phyloP scores from a whole-genome alignment of 2,888 invertebrate species.

The Bombylius major region DNA sequence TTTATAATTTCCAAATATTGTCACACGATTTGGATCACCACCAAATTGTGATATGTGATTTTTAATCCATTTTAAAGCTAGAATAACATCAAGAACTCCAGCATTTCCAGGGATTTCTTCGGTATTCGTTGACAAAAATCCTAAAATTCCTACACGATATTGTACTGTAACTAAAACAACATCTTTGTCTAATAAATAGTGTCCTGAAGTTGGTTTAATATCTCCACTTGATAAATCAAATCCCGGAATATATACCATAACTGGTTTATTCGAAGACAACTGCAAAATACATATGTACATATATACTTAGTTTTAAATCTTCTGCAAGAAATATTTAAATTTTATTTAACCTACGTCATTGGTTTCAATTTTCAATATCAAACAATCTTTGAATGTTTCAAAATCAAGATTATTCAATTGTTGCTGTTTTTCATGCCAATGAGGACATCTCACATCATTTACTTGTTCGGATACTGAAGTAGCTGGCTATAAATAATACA shows the following conservation, averaged over 20 bases:
- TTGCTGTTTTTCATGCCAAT: neutral
- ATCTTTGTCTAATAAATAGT: slow-evolving; percentile 26
- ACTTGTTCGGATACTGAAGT: too few relatives aligned
- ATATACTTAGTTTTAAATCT: neutral
- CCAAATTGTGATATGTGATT: slow-evolving; percentile 33
- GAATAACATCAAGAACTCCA: slow-evolving; percentile 34
- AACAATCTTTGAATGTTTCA: neutral
- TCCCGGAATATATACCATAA: slow-evolving; percentile 19
- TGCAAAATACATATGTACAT: too few relatives aligned
- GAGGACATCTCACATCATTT: neutral
- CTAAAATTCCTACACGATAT: slow-evolving; percentile 33
- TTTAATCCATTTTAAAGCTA: slow-evolving; percentile 35
- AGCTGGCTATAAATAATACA: too few relatives aligned
- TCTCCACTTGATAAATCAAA: slow-evolving; percentile 16
- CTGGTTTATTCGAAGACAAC: slow-evolving; percentile 12
- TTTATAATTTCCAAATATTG: slow-evolving; percentile 37
- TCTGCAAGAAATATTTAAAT: neutral
- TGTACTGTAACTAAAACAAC: slow-evolving; percentile 31
- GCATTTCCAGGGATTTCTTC: slow-evolving; percentile 37
- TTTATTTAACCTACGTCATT: neutral
- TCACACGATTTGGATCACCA: slow-evolving; percentile 33
- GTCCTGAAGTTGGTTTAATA: slow-evolving; percentile 16
- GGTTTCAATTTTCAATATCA: neutral
- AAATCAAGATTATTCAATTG: neutral
- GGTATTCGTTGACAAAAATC: slow-evolving; percentile 36